phyloP scores from a whole-genome alignment of 2,797 vertebrate species.

The Amblyopsis hoosieri region DNA sequence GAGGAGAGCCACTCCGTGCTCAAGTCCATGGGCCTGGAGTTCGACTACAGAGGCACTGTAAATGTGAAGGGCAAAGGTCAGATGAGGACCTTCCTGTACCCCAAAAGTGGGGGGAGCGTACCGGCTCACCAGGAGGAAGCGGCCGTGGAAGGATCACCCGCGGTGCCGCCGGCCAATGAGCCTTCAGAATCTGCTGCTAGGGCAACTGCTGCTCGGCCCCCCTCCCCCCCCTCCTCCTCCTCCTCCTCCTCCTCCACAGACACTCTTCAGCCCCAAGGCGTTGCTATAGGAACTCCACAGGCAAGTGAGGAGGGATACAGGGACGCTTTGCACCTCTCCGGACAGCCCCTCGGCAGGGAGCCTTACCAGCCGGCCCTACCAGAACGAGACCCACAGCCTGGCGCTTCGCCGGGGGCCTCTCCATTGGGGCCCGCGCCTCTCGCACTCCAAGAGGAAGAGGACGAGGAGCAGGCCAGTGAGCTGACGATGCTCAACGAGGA shows the following conservation, averaged over 20 bases:
- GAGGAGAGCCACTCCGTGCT: slow-evolving; percentile 93
- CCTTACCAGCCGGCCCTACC: slow-evolving; percentile 21
- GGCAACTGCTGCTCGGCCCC: slow-evolving; percentile 32
- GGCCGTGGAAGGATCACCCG: slow-evolving; percentile 75
- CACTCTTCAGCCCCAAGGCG: slow-evolving; percentile 37
- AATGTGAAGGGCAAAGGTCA: slow-evolving; percentile 99
- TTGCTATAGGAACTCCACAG: slow-evolving; percentile 39
- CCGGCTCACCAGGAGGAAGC: slow-evolving; percentile 73
- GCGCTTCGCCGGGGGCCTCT: slow-evolving; percentile 33
- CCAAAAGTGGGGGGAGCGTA: slow-evolving; percentile 85
- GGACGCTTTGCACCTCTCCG: slow-evolving; percentile 54
- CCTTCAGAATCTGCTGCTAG: slow-evolving; percentile 38
- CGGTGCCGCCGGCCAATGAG: slow-evolving; percentile 56
- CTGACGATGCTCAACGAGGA: slow-evolving; percentile 87
- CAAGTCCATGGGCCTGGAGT: slow-evolving; percentile 91
- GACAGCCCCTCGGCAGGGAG: slow-evolving; percentile 38
- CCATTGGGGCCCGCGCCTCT: slow-evolving; percentile 56
- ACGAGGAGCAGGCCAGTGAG: slow-evolving; percentile 79
- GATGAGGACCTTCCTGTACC: slow-evolving; percentile 98
- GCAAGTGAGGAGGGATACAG: slow-evolving; percentile 69
- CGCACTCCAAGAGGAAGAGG: slow-evolving; percentile 62
- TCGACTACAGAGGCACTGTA: slow-evolving; percentile 97
- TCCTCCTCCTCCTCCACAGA: slow-evolving; percentile 30
- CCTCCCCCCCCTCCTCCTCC: slow-evolving; percentile 17
- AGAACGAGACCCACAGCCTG: slow-evolving; percentile 37